Evolutionary conservation across 2,797 vertebrate species (phyloP), one percentile per base, ranked within the genome.

Genomic region (Ispidina lecontei): DNA sequence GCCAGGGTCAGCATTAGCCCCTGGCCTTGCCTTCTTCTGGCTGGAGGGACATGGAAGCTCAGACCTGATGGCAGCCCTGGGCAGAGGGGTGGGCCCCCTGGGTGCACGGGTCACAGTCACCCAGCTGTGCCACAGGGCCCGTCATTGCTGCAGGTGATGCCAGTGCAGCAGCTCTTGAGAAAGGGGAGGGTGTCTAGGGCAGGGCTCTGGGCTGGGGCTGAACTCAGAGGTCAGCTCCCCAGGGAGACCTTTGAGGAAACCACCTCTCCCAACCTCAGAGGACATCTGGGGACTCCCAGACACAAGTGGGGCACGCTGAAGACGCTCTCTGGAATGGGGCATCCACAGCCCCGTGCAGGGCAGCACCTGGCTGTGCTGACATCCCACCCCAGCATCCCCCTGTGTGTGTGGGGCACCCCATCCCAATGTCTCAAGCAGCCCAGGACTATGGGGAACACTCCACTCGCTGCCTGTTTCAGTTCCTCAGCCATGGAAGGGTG

Each of bases 161-260:
- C 18, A 28, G 31, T 11, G 6, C 1, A 0, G n/a, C 3, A 2
- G 14, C 21, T 54, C n/a, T 15, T 1, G 1, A 14, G 41, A 44
- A 28, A 54, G 29, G 25, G 25, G 46, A 21, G 44, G 22, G 39
- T 20, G 12, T 39, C 16, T 28, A 13, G 39, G 13, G 23, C 51
- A 51, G 26, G 47, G 54, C 63, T 28, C 44, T 43, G 54, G 19
- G 28, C 44, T 31, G 46, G 51, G 33, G 26, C 47, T 39, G 62
- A 65, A 37, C 29, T 35, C 20, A 29, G 28, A 1, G 0, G 12
- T 49, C 64, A 52, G 70, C 12, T 78, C 28, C 59, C 33, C 0
- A 0, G 41, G 55, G 43, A 58, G n/a, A 19, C 52, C 47, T 62
- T 68, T 2, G 14, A 68, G 47, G 67, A 67, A 76, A 44, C n/a